Percentiles rank a stretch among this genome's conserved stretches.
phyloP scores from a whole-genome alignment of 2,888 invertebrate species.

The Philaethria dido region DNA sequence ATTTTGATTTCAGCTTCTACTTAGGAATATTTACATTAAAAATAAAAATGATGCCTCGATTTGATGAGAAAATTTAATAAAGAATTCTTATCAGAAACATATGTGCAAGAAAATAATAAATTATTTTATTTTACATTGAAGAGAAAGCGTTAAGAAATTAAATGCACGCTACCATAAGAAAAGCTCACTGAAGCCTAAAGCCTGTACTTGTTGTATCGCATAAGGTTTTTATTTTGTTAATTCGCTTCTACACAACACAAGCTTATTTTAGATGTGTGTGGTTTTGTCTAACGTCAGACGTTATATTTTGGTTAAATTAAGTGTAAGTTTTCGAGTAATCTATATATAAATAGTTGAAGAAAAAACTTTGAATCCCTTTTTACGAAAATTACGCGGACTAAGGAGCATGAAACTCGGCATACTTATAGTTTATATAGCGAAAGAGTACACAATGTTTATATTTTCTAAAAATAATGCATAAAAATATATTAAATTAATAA shows the following conservation, averaged over 20 bases:
- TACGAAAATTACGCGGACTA: no score
- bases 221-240: constrained; percentile 1
- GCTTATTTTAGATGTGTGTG: background rate
- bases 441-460: no score
- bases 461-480: no score
- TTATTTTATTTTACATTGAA: constrained; percentile 11
- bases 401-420: no score
- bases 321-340: background rate
- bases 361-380: no score
- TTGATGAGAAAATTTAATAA: background rate
- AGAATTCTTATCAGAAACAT: background rate
- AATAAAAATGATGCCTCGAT: background rate
- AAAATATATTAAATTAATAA: no score
- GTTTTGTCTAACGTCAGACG: background rate
- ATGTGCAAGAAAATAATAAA: background rate
- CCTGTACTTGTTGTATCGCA: constrained; percentile 3
- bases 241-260: background rate
- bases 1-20: background rate
- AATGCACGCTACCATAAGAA: background rate
- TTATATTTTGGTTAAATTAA: background rate
- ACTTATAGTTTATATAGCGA: no score
- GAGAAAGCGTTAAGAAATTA: background rate
- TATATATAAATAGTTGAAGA: no score
- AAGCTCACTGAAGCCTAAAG: constrained; percentile 1
- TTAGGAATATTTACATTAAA: background rate